A percentile compares a stretch with the other conserved stretches of the same genome.
These are phyloP conservation scores for Pristis pectinata DNA, from an alignment of 2,797 vertebrate genomes.

Conservation along the genomic window DNA sequence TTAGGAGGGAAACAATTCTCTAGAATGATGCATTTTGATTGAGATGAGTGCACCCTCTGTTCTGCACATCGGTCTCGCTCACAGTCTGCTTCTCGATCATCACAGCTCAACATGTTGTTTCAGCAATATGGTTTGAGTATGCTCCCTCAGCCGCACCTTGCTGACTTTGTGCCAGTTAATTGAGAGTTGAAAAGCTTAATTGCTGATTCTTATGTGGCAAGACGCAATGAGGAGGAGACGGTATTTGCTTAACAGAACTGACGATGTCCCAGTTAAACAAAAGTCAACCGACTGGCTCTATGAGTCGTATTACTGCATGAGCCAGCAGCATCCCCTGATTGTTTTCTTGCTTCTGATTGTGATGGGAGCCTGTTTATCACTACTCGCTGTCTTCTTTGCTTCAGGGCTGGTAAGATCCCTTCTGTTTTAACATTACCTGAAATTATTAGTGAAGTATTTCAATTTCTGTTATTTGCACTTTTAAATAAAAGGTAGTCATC, in stretches of 20 bases:
- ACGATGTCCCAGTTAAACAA: constrained; percentile 55
- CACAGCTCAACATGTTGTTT: constrained; percentile 48
- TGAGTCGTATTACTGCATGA: constrained; percentile 95
- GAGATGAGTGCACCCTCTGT: constrained; percentile 40
- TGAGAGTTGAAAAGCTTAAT: constrained; percentile 44
- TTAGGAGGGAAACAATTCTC: not conserved
- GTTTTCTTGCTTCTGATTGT: constrained; percentile 95
- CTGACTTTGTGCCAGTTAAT: constrained; percentile 40
- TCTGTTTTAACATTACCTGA: not conserved
- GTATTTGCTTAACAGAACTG: constrained; percentile 80
- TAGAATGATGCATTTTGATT: constrained; percentile 15
- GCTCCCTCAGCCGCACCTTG: constrained; percentile 47
- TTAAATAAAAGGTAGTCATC: not conserved
- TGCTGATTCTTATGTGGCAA: constrained; percentile 69
- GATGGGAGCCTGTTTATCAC: constrained; percentile 89
- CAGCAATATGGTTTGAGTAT: constrained; percentile 47
- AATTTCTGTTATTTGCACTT: not conserved
- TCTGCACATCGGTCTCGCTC: not conserved
- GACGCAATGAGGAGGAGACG: constrained; percentile 76
- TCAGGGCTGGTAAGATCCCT: constrained; percentile 82
- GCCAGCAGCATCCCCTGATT: constrained; percentile 97
- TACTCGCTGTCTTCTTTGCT: constrained; percentile 92
- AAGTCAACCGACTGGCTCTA: constrained; percentile 87
- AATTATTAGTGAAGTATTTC: not conserved
- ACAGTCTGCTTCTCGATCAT: constrained; percentile 40